Evolutionary conservation across 53 echinoderm and acorn worm species (phyloP), one percentile per base, ranked within the genome.

Genomic region (Echinarachnius parma): DNA sequence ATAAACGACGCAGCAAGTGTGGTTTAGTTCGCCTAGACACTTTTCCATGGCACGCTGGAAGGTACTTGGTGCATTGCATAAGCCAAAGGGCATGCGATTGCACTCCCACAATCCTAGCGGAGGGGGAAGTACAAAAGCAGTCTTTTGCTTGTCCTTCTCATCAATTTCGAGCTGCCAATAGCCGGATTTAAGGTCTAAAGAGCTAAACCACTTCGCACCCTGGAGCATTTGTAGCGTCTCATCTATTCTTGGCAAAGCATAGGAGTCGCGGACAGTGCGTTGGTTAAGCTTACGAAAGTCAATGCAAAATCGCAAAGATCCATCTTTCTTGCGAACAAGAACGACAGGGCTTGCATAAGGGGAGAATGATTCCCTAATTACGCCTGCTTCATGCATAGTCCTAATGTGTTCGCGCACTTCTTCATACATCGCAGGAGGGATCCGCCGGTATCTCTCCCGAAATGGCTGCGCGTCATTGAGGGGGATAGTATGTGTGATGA

Each of bases 261-360:
- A 84, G 0, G 60, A 33, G 52, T 83, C 77, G 3, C 60, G 26
- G 15, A 83, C 13, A 2, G 83, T 77, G 1, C 25, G 46, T 8
- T 58, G 31, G 22, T 78, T 78, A 4, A 78, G 37, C 26, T 78
- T 78, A 2, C 83, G 59, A 27, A 64, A 75, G 10, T 83, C 77
- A 22, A 84, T 54, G 46, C 83, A 83, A 5, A 83, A 57, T 20
- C 83, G 21, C 2, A 83, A 5, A 18, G 35, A 42, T 2, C 77
- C 83, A 49, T 77, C 78, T 30, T 67, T 77, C 70, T 78, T 83
- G 18, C 69, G 28, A 18, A 83, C 83, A n/a, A 83, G 26, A 4
- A 83, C 83, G 2, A 83, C 57, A 4, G 77, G 78, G 52, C 77
- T 55, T 20, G 69, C 83, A 68, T 83, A 83, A 0, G 83, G 83